Evolutionary conservation across 2,113 vertebrate genomes (phyloP).

Genomic region (Conger conger): DNA sequence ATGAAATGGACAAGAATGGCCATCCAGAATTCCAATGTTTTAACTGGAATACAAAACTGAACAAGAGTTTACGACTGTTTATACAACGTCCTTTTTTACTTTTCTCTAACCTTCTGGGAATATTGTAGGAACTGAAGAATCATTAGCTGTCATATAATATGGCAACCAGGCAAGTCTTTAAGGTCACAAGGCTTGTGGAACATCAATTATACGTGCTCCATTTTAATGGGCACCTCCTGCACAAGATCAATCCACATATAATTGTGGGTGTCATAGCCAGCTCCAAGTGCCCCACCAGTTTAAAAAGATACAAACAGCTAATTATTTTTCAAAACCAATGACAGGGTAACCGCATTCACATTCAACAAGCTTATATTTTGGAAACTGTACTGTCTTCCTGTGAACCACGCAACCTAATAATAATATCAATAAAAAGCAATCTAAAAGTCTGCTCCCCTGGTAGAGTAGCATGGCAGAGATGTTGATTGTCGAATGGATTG

Average conservation of each 20-base stretch:
- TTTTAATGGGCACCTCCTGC: slow-evolving; percentile 55
- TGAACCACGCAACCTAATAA: neutral
- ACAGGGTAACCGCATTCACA: neutral
- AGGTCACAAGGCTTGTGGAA: slow-evolving; percentile 47
- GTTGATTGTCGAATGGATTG: neutral
- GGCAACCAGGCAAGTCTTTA: slow-evolving; percentile 60
- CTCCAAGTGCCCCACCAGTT: slow-evolving; percentile 20
- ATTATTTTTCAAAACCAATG: slow-evolving; percentile 6
- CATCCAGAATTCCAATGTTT: neutral
- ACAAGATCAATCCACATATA: slow-evolving; percentile 52
- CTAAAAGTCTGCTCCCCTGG: neutral
- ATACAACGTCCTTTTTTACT: neutral
- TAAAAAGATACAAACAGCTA: slow-evolving; percentile 21
- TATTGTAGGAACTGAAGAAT: neutral
- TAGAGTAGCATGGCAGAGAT: neutral
- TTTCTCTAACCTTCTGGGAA: neutral
- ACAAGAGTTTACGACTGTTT: no score
- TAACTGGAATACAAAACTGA: neutral
- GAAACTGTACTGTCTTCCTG: neutral
- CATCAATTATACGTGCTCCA: slow-evolving; percentile 48
- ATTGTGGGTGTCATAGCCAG: slow-evolving; percentile 54
- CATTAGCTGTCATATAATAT: neutral
- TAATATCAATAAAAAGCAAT: neutral
- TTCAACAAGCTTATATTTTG: neutral
- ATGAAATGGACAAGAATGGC: neutral